Conservation (phyloP, 2,113 vertebrate genomes). For the Rhinolophus ferrumequinum region DNA sequence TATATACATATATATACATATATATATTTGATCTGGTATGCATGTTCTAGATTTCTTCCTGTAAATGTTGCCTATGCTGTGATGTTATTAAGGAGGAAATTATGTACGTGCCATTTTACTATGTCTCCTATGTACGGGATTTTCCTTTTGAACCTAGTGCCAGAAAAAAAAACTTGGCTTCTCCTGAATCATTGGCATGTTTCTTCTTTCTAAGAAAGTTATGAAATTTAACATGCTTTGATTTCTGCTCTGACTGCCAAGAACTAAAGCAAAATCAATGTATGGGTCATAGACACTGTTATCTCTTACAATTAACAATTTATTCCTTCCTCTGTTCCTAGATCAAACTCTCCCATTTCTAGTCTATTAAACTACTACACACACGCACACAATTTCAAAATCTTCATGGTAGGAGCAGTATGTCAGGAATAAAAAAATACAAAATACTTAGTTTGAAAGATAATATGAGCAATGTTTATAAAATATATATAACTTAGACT, state of each 20-base stretch:
- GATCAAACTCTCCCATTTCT: background rate
- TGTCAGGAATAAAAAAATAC: background rate
- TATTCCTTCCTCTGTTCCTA: background rate
- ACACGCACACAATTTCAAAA: background rate
- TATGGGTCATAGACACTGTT: background rate
- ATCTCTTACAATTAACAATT: background rate
- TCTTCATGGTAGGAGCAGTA: background rate
- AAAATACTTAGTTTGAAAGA: constrained; percentile 6
- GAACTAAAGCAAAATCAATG: background rate
- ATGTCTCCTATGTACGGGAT: background rate
- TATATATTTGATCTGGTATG: too few relatives aligned
- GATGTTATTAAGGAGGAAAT: background rate
- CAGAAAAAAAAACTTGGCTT: background rate
- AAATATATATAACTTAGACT: background rate
- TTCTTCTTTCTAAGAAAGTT: constrained; percentile 16
- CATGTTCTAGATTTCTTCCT: background rate
- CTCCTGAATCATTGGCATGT: background rate
- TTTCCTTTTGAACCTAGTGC: background rate
- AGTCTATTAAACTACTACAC: background rate
- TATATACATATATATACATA: too few relatives aligned
- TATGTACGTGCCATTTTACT: background rate
- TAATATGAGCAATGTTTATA: background rate
- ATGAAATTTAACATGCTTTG: background rate
- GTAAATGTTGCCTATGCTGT: background rate
- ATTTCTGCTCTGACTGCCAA: background rate